These are phyloP conservation scores for Zeuzera pyrina DNA, from an alignment of 2,888 invertebrate genomes.

Conservation along the genomic window DNA sequence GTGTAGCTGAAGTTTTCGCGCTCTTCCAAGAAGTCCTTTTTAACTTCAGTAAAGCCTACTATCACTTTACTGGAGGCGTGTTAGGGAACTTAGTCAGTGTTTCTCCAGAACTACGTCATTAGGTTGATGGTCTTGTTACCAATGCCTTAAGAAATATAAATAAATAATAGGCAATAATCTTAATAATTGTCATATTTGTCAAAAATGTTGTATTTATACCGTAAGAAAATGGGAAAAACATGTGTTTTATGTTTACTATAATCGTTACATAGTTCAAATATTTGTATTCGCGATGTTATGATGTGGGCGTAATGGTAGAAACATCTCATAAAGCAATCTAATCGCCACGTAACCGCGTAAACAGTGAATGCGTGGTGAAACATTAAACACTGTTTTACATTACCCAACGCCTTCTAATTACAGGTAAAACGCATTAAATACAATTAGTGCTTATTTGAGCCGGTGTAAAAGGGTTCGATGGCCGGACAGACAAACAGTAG, in stretches of 20 bases:
- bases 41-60: too few species aligned
- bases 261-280: constrained; percentile 43
- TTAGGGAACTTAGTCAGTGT: too few species aligned
- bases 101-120: too few species aligned
- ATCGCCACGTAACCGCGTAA: constrained; percentile 44
- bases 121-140: too few species aligned
- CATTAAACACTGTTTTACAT: constrained; percentile 56
- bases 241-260: constrained; percentile 41
- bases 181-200: too few species aligned
- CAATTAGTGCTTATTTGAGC: constrained; percentile 63
- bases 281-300: constrained; percentile 43
- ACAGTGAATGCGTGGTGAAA: constrained; percentile 35
- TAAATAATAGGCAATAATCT: too few species aligned
- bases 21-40: too few species aligned
- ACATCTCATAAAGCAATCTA: constrained; percentile 53
- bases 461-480: constrained; percentile 59
- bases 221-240: constrained; percentile 28
- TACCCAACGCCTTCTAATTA: constrained; percentile 67
- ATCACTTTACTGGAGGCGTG: too few species aligned
- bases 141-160: too few species aligned
- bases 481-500: constrained; percentile 23
- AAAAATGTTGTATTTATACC: too few species aligned
- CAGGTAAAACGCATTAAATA: constrained; percentile 64
- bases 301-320: constrained; percentile 40
- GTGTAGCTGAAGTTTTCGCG: too few species aligned